These are phyloP conservation scores for Pilophorus perplexus DNA, from an alignment of 2,888 invertebrate species.

Conservation along the genomic window DNA sequence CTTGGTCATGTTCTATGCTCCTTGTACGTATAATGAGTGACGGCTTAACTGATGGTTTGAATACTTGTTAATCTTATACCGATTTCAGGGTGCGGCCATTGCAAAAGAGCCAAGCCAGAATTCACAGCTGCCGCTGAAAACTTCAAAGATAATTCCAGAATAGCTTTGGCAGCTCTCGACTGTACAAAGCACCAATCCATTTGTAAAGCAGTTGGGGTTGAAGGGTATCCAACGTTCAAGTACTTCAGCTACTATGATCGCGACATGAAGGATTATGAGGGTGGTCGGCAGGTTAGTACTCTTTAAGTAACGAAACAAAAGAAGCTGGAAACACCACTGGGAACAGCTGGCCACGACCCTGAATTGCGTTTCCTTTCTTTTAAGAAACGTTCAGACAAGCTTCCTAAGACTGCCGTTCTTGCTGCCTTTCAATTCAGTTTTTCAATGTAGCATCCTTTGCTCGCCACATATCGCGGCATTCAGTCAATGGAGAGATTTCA, in stretches of 20 bases:
- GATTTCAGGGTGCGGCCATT: conserved; percentile 84
- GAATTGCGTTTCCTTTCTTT: too few relatives aligned
- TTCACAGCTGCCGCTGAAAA: conserved; percentile 70
- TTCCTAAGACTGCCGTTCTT: too few relatives aligned
- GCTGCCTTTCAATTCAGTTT: too few relatives aligned
- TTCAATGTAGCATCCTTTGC: too few relatives aligned
- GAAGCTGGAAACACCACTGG: too few relatives aligned
- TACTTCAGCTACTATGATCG: conserved; percentile 82
- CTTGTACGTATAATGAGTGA: conserved; percentile 64
- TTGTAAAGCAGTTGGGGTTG: conserved; percentile 69
- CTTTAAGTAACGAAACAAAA: neutral
- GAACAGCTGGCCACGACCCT: too few relatives aligned
- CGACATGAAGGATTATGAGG: conserved; percentile 64
- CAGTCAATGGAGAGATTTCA: too few relatives aligned
- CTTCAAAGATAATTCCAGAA: conserved; percentile 72
- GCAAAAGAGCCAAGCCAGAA: conserved; percentile 82
- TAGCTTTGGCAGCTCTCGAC: conserved; percentile 79
- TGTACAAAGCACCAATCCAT: conserved; percentile 65
- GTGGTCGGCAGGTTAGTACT: conserved; percentile 45
- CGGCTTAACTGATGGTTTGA: neutral
- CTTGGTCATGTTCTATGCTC: conserved; percentile 87
- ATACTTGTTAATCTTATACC: too few relatives aligned
- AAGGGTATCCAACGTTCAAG: conserved; percentile 82
- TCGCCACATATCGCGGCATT: too few relatives aligned
- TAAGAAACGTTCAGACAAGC: too few relatives aligned